phyloP scores from a whole-genome alignment of 2,113 vertebrate genomes.

The Gorsachius goisagi region DNA sequence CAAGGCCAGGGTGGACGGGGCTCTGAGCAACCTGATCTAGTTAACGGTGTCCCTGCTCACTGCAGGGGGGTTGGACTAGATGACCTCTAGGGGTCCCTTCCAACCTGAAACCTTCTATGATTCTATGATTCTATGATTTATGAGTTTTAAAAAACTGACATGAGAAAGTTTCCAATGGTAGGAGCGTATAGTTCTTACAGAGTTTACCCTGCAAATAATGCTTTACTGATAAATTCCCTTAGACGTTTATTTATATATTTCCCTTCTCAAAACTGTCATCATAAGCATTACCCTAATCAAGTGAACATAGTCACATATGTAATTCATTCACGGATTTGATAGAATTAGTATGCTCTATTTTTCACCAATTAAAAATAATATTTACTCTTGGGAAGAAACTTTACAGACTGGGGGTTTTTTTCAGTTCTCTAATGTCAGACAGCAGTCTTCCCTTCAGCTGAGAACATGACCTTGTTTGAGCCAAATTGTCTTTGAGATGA shows the following conservation, averaged over 20 bases:
- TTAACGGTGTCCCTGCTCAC: no score
- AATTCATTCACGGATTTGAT: slow-evolving; percentile 60
- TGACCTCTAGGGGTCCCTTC: no score
- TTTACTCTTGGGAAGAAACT: slow-evolving; percentile 51
- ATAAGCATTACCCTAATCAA: slow-evolving; percentile 52
- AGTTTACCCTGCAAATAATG: neutral
- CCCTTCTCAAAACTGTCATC: neutral
- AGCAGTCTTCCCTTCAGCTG: neutral
- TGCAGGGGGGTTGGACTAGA: no score
- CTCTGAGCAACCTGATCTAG: no score
- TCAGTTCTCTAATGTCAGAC: neutral
- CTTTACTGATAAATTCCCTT: neutral
- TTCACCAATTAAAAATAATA: slow-evolving; percentile 50
- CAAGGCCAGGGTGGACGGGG: no score
- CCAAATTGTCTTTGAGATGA: neutral
- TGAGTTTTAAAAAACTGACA: neutral
- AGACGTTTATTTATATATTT: neutral
- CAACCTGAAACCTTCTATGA: no score
- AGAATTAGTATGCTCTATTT: slow-evolving; percentile 66
- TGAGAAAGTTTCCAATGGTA: neutral
- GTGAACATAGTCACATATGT: slow-evolving; percentile 51
- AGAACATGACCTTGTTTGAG: neutral
- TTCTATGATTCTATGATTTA: no score
- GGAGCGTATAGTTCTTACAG: neutral
- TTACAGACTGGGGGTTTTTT: neutral